phyloP scores from a whole-genome alignment of 2,888 invertebrate genomes.

The Leucozona laternaria region DNA sequence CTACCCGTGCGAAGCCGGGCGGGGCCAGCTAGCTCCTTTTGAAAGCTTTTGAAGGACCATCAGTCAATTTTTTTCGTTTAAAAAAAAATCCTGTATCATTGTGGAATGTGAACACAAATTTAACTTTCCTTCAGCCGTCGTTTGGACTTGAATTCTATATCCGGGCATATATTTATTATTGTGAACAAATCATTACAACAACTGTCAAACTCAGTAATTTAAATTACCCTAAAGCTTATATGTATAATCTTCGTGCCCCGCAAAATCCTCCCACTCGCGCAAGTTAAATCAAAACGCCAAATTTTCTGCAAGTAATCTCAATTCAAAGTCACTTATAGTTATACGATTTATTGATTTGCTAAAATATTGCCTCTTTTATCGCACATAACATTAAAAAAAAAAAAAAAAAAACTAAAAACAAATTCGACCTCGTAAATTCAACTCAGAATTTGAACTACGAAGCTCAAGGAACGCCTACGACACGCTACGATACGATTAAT shows the following conservation, averaged over 20 bases:
- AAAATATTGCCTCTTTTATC: conserved; percentile 8
- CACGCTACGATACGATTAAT: conserved; percentile 3
- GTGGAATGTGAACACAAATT: too few species aligned
- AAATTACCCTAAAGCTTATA: not conserved
- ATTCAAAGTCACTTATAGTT: not conserved
- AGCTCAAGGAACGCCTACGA: not conserved
- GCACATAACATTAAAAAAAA: not conserved
- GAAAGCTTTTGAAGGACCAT: too few species aligned
- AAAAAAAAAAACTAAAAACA: too few species aligned
- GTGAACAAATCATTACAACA: not conserved
- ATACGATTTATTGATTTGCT: conserved; percentile 8
- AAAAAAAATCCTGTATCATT: too few species aligned
- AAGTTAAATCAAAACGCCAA: not conserved
- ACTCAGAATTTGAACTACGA: conserved; percentile 7
- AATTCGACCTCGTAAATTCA: not conserved
- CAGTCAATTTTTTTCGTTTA: too few species aligned
- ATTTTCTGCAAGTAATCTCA: not conserved
- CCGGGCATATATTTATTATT: not conserved
- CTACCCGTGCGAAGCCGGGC: too few species aligned
- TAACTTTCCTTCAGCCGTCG: too few species aligned
- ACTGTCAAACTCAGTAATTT: not conserved
- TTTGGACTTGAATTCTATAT: not conserved
- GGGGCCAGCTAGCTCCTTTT: too few species aligned
- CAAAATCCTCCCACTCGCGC: not conserved
- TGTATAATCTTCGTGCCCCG: not conserved